Conservation (phyloP, 2,888 invertebrate species). For the Melipona bicolor region DNA sequence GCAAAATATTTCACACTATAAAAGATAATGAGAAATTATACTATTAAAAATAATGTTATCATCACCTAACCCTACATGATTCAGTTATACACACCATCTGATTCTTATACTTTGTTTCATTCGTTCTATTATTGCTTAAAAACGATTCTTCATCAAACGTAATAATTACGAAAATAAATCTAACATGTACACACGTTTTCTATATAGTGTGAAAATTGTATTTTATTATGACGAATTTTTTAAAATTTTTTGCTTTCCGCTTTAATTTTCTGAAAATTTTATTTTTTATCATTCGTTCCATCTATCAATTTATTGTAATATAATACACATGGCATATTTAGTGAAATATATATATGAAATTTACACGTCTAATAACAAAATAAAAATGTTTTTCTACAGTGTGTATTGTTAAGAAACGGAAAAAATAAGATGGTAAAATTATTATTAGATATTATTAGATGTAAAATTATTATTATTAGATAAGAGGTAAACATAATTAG, state of each 20-base stretch:
- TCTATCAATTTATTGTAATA: not conserved
- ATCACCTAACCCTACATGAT: conserved; percentile 4
- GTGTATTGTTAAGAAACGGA: not conserved
- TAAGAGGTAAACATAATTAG: not conserved
- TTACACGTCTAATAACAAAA: no score
- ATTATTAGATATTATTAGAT: not conserved
- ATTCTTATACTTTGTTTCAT: not conserved
- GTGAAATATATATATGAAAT: not conserved
- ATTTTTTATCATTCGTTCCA: not conserved
- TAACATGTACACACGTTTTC: not conserved
- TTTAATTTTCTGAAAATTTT: not conserved
- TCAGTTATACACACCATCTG: not conserved
- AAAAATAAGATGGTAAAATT: not conserved
- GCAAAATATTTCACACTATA: not conserved
- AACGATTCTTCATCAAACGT: not conserved
- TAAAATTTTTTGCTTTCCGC: not conserved
- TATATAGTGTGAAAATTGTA: not conserved
- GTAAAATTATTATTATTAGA: not conserved
- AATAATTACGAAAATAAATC: not conserved
- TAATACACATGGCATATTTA: not conserved
- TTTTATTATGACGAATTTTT: not conserved
- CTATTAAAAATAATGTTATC: not conserved
- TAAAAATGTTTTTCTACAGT: not conserved
- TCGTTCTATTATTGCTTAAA: not conserved
- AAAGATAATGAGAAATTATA: not conserved